Evolutionary conservation across 2,888 invertebrate species (phyloP), one percentile per base, ranked within the genome.

Genomic region (Andrena trimmerana): DNA sequence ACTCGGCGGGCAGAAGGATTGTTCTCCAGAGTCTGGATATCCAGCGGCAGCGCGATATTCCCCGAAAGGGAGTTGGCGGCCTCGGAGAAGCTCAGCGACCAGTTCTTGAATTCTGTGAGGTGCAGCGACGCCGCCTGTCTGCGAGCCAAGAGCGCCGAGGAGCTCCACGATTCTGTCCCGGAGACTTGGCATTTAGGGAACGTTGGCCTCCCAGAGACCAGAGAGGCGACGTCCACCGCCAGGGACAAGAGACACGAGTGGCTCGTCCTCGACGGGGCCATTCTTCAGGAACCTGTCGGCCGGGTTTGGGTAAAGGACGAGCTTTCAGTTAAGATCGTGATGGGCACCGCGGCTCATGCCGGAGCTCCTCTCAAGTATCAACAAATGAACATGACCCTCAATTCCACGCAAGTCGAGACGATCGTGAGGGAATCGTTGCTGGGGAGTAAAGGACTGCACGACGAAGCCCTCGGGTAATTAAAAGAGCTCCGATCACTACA

Each of bases 11-110:
- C 96, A 2, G 95, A 96, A 71, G 96, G 96, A 65, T 94, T 98
- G 4, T 98, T 98, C 90, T 95, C 96, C 0, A 95, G 97, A 69
- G 97, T 96, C 4, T 98, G 98, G 98, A 95, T 97, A 0, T 96
- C 97, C 0, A 97, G 97, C 2, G 96, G 97, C 0, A 96, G 97
- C 1, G 96, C 97, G 0, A 95, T 97, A 62, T 97, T 96, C 89
- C 97, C 97, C 0, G 96, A 96, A 0, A 96, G 96, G 78, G 93
- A 96, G 0, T 93, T 97, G 6, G 93, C 94, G 1, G 95, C 96
- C 78, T 95, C 96, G 0, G 96, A 97, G 91, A 94, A 95, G 68
- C 94, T 95, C 33, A 97, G 96, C 88, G 94, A 95, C 66, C 95
- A 94, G 52, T 97, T 96, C 90, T 95, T 97, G 86, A 95, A 95